These are phyloP conservation scores for Characodon lateralis DNA, from an alignment of 2,797 vertebrate genomes.

Conservation along the genomic window DNA sequence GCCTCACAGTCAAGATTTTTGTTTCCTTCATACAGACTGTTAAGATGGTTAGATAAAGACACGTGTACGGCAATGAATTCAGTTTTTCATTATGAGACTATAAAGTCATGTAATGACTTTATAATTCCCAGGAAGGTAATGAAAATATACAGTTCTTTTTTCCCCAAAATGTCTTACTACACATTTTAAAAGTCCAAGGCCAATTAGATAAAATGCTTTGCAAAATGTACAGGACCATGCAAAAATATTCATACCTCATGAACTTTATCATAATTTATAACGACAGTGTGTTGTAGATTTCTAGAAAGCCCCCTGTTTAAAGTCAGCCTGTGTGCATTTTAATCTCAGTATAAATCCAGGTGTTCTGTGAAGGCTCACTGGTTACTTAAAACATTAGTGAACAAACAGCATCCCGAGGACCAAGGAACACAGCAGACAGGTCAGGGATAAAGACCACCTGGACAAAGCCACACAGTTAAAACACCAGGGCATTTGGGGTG, in stretches of 20 bases:
- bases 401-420: too few relatives aligned
- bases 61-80: neutral
- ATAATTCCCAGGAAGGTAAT: neutral
- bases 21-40: slow-evolving; percentile 1
- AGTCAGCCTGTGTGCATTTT: too few relatives aligned
- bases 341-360: too few relatives aligned
- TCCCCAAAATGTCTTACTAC: neutral
- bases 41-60: neutral
- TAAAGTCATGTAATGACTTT: neutral
- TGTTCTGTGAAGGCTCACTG: too few relatives aligned
- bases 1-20: neutral
- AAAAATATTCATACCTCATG: neutral
- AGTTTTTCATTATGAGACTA: neutral
- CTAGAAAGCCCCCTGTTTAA: too few relatives aligned
- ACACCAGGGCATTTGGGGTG: neutral
- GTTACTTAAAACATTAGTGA: too few relatives aligned
- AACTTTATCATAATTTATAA: too few relatives aligned
- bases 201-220: neutral
- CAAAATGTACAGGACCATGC: too few relatives aligned
- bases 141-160: neutral
- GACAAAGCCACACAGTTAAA: neutral
- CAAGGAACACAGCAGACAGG: too few relatives aligned
- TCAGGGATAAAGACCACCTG: too few relatives aligned
- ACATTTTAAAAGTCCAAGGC: neutral
- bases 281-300: too few relatives aligned